Conservation (phyloP, 2,888 invertebrate species). For the Pomacea canaliculata region DNA sequence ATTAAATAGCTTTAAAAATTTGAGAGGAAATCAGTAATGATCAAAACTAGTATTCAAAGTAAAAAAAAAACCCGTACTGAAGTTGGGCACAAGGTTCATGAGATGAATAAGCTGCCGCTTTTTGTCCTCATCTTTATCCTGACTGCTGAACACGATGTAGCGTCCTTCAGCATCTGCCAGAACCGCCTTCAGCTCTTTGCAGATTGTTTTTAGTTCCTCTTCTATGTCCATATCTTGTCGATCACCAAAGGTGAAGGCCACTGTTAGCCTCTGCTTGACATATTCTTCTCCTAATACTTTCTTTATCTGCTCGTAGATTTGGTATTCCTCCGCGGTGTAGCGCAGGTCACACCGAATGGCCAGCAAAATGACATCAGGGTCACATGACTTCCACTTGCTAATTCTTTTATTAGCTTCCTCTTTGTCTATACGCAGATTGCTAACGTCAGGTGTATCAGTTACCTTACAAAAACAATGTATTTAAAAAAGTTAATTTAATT, state of each 20-base stretch:
- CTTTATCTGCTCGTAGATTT: background rate
- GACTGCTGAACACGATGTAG: background rate
- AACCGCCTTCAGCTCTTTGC: background rate
- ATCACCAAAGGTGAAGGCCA: conserved; percentile 6
- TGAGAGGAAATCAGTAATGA: too few relatives aligned
- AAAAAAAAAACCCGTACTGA: too few relatives aligned
- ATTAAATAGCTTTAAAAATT: too few relatives aligned
- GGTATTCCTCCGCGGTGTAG: background rate
- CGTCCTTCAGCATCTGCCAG: background rate
- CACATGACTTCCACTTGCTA: background rate
- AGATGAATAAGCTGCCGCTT: too few relatives aligned
- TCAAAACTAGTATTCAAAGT: too few relatives aligned
- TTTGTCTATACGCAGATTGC: background rate
- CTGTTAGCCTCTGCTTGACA: background rate
- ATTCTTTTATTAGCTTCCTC: background rate
- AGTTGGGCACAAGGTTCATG: too few relatives aligned
- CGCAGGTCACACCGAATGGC: background rate
- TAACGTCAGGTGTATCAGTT: background rate
- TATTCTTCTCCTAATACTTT: background rate
- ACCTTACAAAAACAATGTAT: background rate
- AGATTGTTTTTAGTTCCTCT: background rate
- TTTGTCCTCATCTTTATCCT: background rate
- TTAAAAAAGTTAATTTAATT: too few relatives aligned
- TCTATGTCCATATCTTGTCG: background rate
- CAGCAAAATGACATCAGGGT: conserved; percentile 1